Evolutionary conservation across 2,797 vertebrate genomes (phyloP).

Genomic region (Anomalospiza imberbis): DNA sequence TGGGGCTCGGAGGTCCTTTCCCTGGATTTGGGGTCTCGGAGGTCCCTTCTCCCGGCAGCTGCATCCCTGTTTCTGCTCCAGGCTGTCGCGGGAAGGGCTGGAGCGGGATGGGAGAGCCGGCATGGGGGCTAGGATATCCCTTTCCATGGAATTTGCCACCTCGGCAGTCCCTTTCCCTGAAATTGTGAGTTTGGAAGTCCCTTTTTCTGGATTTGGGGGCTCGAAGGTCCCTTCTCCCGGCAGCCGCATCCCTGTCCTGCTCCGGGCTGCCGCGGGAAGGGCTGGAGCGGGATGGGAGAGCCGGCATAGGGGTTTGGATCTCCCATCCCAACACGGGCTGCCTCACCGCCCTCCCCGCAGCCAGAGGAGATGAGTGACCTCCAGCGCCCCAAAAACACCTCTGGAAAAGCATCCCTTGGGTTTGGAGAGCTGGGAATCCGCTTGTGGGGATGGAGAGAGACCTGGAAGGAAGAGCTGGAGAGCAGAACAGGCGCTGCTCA

Average conservation of each 20-base stretch:
- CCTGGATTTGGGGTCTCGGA: too few species aligned
- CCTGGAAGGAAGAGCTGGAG: accelerated
- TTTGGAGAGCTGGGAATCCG: neutral
- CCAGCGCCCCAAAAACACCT: neutral
- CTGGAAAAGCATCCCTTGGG: neutral
- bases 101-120: too few species aligned
- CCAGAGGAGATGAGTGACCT: neutral
- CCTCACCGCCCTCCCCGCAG: neutral
- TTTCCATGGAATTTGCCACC: too few species aligned
- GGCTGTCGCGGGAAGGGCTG: neutral
- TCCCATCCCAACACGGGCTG: neutral
- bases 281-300: neutral
- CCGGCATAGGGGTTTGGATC: neutral
- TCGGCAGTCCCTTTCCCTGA: too few species aligned
- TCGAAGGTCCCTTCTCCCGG: too few species aligned
- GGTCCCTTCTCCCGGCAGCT: too few species aligned
- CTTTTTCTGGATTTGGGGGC: too few species aligned
- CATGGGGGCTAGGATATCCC: too few species aligned
- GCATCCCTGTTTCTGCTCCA: neutral
- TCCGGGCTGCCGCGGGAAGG: neutral
- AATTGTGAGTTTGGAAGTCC: too few species aligned
- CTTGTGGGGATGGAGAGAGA: neutral
- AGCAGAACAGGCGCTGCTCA: neutral
- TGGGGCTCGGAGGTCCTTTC: too few species aligned
- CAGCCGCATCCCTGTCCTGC: too few species aligned